A percentile compares a stretch with the other conserved stretches of the same genome.
Conservation (phyloP, 1,140 invertebrate genomes). For the Chlorops oryzae region DNA sequence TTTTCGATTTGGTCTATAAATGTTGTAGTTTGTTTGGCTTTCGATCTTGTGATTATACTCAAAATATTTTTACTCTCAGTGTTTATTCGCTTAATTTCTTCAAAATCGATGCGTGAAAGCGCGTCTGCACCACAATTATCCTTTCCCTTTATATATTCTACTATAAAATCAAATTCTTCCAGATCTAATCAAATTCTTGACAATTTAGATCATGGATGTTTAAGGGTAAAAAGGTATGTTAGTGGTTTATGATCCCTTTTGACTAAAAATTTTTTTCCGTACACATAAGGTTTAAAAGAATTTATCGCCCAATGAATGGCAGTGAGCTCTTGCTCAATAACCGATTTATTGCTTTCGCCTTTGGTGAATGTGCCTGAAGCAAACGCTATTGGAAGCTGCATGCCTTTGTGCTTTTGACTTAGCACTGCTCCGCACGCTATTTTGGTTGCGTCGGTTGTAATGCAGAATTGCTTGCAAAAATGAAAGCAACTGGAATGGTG, state of each 20-base stretch:
- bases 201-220: constrained; percentile 41
- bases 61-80: too few relatives aligned
- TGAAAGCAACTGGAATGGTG: too few relatives aligned
- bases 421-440: constrained; percentile 39
- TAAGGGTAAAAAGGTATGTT: constrained; percentile 35
- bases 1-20: too few relatives aligned
- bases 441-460: constrained; percentile 40
- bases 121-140: constrained; percentile 23
- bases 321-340: constrained; percentile 36
- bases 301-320: constrained; percentile 46
- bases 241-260: constrained; percentile 45
- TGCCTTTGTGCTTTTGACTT: constrained; percentile 22
- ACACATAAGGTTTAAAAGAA: constrained; percentile 44
- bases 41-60: too few relatives aligned
- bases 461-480: constrained; percentile 12
- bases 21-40: too few relatives aligned
- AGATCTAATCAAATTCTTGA: constrained; percentile 19
- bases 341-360: constrained; percentile 25
- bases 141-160: constrained; percentile 25
- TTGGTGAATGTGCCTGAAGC: constrained; percentile 20
- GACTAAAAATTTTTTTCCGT: constrained; percentile 33
- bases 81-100: not conserved
- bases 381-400: constrained; percentile 31
- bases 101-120: constrained; percentile 12
- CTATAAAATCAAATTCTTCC: constrained; percentile 30